Evolutionary conservation across 2,113 vertebrate species (phyloP).

Genomic region (Toxotes jaculatrix): DNA sequence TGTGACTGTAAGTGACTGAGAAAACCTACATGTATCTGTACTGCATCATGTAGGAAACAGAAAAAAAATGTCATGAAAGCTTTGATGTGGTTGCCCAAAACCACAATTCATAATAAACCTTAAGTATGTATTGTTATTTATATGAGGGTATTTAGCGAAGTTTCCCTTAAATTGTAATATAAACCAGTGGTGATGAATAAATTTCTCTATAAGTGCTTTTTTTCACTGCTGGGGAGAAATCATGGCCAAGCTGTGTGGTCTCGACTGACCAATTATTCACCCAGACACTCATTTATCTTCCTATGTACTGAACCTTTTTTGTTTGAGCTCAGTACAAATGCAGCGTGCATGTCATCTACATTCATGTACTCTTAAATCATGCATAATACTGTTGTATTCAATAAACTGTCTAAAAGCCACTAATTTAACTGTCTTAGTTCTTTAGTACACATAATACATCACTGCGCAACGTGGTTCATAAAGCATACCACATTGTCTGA

Average conservation of each 20-base stretch:
- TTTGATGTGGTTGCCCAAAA: slow-evolving; percentile 53
- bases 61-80: slow-evolving; percentile 35
- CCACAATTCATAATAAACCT: slow-evolving; percentile 55
- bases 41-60: slow-evolving; percentile 3
- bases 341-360: not conserved
- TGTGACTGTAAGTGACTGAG: slow-evolving; percentile 13
- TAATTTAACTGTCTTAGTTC: slow-evolving; percentile 9
- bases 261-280: slow-evolving; percentile 21
- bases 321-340: not conserved
- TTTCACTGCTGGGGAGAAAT: slow-evolving; percentile 14
- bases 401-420: slow-evolving; percentile 26
- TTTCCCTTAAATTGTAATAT: slow-evolving; percentile 54
- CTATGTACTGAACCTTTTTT: slow-evolving; percentile 6
- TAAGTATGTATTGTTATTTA: slow-evolving; percentile 59
- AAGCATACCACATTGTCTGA: not conserved
- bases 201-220: slow-evolving; percentile 32
- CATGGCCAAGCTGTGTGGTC: slow-evolving; percentile 47
- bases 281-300: slow-evolving; percentile 32
- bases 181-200: slow-evolving; percentile 47
- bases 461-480: not conserved
- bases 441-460: slow-evolving; percentile 8
- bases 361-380: slow-evolving; percentile 29
- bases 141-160: slow-evolving; percentile 47
- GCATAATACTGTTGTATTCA: slow-evolving; percentile 5
- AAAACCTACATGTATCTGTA: slow-evolving; percentile 19